These are phyloP conservation scores for Steinernema scapterisci DNA, from an alignment of 2,888 invertebrate species.

Conservation along the genomic window DNA sequence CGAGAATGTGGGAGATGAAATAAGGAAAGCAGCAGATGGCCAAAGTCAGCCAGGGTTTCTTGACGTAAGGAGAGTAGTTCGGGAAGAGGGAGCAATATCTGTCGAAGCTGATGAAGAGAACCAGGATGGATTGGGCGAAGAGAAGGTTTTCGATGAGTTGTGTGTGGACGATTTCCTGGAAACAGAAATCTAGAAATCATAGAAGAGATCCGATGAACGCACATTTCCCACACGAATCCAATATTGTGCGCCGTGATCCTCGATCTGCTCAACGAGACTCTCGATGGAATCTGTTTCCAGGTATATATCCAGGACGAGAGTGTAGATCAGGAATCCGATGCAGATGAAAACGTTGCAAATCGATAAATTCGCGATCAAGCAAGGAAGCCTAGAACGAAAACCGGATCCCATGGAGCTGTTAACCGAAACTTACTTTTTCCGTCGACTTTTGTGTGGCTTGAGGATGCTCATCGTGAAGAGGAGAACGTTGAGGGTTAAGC, in stretches of 20 bases:
- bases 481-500: conserved; percentile 46
- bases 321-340: conserved; percentile 46
- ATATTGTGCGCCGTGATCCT: conserved; percentile 26
- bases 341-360: conserved; percentile 47
- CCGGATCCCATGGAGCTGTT: neutral
- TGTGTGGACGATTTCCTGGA: conserved; percentile 43
- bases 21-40: conserved; percentile 42
- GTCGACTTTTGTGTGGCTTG: conserved; percentile 34
- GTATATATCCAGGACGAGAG: conserved; percentile 50
- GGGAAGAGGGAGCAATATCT: conserved; percentile 47
- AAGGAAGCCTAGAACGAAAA: conserved; percentile 31
- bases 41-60: conserved; percentile 20
- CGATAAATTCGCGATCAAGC: conserved; percentile 47
- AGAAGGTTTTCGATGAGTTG: conserved; percentile 46
- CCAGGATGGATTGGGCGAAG: conserved; percentile 42
- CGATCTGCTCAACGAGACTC: conserved; percentile 43
- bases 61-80: conserved; percentile 40
- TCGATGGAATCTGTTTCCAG: conserved; percentile 53
- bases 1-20: conserved; percentile 40
- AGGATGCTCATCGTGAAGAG: conserved; percentile 42
- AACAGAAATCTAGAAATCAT: neutral
- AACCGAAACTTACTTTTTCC: conserved; percentile 39
- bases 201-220: no score
- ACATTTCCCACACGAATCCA: conserved; percentile 2
- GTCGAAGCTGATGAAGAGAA: conserved; percentile 45